Percentiles rank a stretch among this genome's conserved stretches.
Evolutionary conservation across 2,113 vertebrate species (phyloP).

Genomic region (Eulacestoma nigropectus): DNA sequence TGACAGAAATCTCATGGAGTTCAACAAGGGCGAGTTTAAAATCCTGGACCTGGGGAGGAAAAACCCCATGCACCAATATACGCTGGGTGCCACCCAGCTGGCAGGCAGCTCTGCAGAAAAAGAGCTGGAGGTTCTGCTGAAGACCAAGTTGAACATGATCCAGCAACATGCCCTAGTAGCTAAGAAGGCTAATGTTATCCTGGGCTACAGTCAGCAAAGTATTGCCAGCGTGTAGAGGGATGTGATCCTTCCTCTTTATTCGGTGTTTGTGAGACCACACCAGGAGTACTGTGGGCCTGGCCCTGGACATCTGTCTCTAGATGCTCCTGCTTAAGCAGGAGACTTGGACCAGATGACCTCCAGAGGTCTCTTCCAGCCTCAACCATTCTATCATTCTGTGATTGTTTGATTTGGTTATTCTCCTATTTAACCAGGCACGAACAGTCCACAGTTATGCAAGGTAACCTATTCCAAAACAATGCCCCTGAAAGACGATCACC

Average conservation of each 20-base stretch:
- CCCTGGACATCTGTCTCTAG: not conserved
- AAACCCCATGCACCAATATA: not conserved
- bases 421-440: not conserved
- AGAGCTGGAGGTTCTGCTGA: not conserved
- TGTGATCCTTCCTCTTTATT: not conserved
- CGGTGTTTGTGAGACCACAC: not conserved
- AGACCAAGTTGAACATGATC: not conserved
- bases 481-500: accelerated
- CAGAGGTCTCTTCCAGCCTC: not conserved
- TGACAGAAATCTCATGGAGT: not conserved
- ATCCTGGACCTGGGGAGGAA: not conserved
- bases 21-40: not conserved
- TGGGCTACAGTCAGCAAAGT: not conserved
- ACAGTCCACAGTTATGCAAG: not conserved
- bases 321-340: not conserved
- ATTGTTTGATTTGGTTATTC: not conserved
- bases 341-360: not conserved
- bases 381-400: not conserved
- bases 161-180: not conserved
- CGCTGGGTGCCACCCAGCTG: accelerated
- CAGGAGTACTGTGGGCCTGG: not conserved
- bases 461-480: not conserved
- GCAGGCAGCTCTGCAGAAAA: not conserved
- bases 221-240: not conserved
- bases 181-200: not conserved